Percentiles rank a stretch among this genome's conserved stretches.
Evolutionary conservation across 2,113 vertebrate genomes (phyloP).

Genomic region (Spea multiplicata): DNA sequence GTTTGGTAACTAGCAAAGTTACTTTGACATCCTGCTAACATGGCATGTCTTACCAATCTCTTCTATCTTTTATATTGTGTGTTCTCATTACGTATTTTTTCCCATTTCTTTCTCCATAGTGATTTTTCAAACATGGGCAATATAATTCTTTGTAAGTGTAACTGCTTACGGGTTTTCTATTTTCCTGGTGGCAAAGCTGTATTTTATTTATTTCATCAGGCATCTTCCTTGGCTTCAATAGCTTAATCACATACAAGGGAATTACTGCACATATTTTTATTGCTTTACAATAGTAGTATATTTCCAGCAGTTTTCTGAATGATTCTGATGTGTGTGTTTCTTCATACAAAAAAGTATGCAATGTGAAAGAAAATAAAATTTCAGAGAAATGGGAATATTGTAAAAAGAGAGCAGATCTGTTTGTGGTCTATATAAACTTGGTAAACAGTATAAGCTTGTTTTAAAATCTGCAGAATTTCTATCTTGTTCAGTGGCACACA

Average conservation of each 20-base stretch:
- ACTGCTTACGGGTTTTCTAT: constrained; percentile 6
- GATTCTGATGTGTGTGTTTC: constrained; percentile 13
- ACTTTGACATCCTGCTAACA: too few species aligned
- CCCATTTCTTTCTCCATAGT: too few species aligned
- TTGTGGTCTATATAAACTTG: not conserved
- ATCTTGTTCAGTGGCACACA: not conserved
- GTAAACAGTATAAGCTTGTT: not conserved
- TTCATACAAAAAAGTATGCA: not conserved
- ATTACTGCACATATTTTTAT: constrained; percentile 30
- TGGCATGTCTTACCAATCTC: too few species aligned
- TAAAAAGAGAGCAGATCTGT: constrained; percentile 8
- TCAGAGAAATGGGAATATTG: not conserved
- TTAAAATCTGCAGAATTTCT: not conserved
- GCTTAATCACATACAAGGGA: constrained; percentile 21
- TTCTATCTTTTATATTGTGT: too few species aligned
- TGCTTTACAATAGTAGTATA: constrained; percentile 28
- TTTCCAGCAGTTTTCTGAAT: constrained; percentile 20
- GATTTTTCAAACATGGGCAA: too few species aligned
- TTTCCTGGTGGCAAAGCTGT: not conserved
- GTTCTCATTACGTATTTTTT: too few species aligned
- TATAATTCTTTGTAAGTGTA: constrained; percentile 5
- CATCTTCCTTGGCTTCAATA: constrained; percentile 16
- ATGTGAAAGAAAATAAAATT: not conserved
- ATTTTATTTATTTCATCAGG: constrained; percentile 38
- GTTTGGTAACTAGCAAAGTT: too few species aligned